A percentile compares a stretch with the other conserved stretches of the same genome.
Evolutionary conservation across 2,888 invertebrate species (phyloP).

Genomic region (Aleiodes leptofemur): DNA sequence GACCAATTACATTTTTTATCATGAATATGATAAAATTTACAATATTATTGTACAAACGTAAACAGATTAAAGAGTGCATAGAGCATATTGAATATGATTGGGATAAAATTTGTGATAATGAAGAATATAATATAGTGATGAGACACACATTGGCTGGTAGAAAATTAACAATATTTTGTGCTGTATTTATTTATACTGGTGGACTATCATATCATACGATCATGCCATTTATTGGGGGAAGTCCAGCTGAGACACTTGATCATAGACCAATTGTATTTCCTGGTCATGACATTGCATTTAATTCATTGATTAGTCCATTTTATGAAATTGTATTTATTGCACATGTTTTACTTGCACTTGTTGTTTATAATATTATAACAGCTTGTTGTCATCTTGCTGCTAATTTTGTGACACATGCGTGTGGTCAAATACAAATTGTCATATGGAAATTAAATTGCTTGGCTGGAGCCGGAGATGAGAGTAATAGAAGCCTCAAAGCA

Average conservation of each 20-base stretch:
- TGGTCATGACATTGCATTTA: slow-evolving; percentile 48
- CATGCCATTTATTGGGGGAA: slow-evolving; percentile 46
- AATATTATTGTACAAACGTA: slow-evolving; percentile 23
- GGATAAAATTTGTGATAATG: slow-evolving; percentile 39
- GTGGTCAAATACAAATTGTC: slow-evolving; percentile 58
- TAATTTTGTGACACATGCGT: slow-evolving; percentile 57
- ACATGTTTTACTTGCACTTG: slow-evolving; percentile 51
- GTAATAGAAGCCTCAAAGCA: background rate
- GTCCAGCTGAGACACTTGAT: slow-evolving; percentile 40
- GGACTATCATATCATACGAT: slow-evolving; percentile 49
- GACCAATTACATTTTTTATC: slow-evolving; percentile 38
- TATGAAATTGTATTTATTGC: slow-evolving; percentile 49
- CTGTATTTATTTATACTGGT: slow-evolving; percentile 51
- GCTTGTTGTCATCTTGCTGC: slow-evolving; percentile 55
- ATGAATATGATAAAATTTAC: slow-evolving; percentile 40
- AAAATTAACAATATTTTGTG: slow-evolving; percentile 50
- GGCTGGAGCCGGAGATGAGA: slow-evolving; percentile 25
- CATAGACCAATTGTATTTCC: slow-evolving; percentile 45
- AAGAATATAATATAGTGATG: slow-evolving; percentile 53
- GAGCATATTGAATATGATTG: slow-evolving; percentile 58
- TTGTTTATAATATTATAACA: slow-evolving; percentile 52
- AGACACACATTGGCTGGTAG: slow-evolving; percentile 47
- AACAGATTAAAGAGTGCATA: slow-evolving; percentile 50
- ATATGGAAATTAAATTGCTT: slow-evolving; percentile 46
- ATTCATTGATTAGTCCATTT: slow-evolving; percentile 18